Conservation (phyloP, 2,113 vertebrate genomes). For the Paradoxurus hermaphroditus region DNA sequence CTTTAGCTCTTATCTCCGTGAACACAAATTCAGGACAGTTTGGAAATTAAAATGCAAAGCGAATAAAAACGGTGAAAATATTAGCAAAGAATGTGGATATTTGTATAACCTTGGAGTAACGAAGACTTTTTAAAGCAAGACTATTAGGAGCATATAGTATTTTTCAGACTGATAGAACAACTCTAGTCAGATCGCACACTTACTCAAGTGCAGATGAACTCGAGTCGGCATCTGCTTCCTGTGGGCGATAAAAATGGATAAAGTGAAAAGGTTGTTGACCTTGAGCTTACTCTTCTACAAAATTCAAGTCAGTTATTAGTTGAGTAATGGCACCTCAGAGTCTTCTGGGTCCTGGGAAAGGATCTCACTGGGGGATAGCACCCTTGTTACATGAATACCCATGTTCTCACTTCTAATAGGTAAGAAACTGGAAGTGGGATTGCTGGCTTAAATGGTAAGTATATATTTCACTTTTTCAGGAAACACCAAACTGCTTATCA, state of each 20-base stretch:
- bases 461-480: neutral
- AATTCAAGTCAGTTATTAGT: neutral
- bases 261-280: neutral
- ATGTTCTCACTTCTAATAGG: neutral
- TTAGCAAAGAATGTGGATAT: neutral
- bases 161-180: neutral
- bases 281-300: no score
- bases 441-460: no score
- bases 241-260: neutral
- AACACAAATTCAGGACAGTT: neutral
- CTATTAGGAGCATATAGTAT: fast-evolving
- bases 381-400: fast-evolving
- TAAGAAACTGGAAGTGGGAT: neutral
- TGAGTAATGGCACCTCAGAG: neutral
- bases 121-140: neutral
- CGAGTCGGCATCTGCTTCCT: fast-evolving
- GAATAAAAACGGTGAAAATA: neutral
- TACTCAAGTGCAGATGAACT: fast-evolving
- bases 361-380: neutral
- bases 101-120: neutral
- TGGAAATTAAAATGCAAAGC: neutral
- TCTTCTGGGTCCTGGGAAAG: neutral
- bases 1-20: neutral
- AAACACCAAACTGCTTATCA: neutral
- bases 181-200: neutral